These are phyloP conservation scores for Solen grandis DNA, from an alignment of 1,140 invertebrate genomes.

Conservation along the genomic window DNA sequence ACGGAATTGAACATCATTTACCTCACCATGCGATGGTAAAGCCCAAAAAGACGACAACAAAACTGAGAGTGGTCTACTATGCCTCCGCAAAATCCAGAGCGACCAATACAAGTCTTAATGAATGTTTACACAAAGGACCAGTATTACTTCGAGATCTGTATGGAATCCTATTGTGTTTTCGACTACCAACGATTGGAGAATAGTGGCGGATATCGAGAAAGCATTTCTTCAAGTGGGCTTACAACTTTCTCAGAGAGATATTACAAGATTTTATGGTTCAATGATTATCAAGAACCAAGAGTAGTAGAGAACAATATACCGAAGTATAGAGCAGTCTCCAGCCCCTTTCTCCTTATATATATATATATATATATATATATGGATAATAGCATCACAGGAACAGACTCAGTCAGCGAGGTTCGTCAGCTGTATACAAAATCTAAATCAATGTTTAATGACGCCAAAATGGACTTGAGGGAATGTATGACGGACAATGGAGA, in stretches of 20 bases:
- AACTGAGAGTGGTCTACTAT: constrained; percentile 1
- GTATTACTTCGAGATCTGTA: constrained; percentile 5
- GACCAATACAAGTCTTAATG: constrained; percentile 5
- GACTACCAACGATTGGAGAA: background rate
- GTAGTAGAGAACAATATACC: background rate
- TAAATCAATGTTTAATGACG: no score
- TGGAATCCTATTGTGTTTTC: constrained; percentile 1
- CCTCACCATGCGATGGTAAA: constrained; percentile 16
- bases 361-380: constrained; percentile 6
- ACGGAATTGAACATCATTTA: background rate
- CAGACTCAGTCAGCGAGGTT: background rate
- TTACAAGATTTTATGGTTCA: constrained; percentile 11
- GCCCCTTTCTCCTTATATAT: no score
- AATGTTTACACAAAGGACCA: constrained; percentile 12
- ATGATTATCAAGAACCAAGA: background rate
- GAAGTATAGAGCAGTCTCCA: background rate
- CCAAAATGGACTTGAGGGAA: no score
- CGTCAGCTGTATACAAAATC: background rate
- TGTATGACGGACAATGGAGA: no score
- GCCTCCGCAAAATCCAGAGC: background rate
- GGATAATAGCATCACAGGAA: constrained; percentile 4
- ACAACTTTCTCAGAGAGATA: background rate
- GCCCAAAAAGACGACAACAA: constrained; percentile 5
- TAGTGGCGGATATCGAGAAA: constrained; percentile 20
- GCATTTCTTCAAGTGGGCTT: background rate